Conservation (phyloP, 2,797 vertebrate species). For the Gallinago solitaria region DNA sequence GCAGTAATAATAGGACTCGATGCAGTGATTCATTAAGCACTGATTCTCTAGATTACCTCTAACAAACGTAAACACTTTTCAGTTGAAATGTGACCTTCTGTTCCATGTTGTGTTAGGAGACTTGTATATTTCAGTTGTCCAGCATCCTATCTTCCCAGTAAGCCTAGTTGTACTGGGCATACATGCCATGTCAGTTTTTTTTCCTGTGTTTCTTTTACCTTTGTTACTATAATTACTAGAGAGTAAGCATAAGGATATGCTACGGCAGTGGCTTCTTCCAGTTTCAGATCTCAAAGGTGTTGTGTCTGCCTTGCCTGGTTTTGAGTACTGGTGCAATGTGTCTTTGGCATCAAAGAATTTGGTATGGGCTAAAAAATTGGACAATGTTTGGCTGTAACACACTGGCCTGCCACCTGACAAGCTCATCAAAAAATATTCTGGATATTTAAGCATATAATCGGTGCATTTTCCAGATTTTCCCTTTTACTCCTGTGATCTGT, state of each 20-base stretch:
- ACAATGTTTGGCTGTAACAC: not conserved
- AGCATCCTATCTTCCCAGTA: not conserved
- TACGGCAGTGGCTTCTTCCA: not conserved
- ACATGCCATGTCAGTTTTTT: not conserved
- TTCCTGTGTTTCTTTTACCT: not conserved
- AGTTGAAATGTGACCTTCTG: not conserved
- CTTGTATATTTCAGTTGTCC: not conserved
- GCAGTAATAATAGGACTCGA: no score
- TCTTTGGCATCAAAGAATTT: not conserved
- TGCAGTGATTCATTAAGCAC: fast-evolving
- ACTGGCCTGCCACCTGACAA: not conserved
- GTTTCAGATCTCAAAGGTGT: not conserved
- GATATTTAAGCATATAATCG: not conserved
- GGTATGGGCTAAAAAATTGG: fast-evolving
- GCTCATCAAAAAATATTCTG: not conserved
- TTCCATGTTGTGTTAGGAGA: not conserved
- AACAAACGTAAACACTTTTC: not conserved
- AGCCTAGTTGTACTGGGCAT: not conserved
- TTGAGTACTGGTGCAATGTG: no score
- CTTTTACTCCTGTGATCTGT: not conserved
- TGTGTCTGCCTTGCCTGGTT: not conserved
- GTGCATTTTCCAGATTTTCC: not conserved
- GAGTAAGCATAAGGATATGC: no score
- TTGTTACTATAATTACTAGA: not conserved
- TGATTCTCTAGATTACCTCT: not conserved